Evolutionary conservation across 2,113 vertebrate genomes (phyloP), one percentile per base, ranked within the genome.

Genomic region (Melanotaenia duboulayi): DNA sequence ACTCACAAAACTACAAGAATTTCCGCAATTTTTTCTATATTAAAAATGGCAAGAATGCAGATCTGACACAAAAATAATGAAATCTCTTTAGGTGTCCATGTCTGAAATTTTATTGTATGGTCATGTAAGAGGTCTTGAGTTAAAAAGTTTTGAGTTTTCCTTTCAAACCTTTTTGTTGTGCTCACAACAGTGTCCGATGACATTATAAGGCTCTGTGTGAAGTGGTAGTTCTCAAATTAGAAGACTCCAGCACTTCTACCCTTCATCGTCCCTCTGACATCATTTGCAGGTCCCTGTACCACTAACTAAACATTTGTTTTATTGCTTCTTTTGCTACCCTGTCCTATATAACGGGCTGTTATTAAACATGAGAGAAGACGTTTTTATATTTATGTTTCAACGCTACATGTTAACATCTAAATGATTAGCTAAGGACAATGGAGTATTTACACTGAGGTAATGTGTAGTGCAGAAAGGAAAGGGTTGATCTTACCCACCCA

Each of bases 381-480:
- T 82, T 78, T 84, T 84, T 85, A 80, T 81, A 74, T 66, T 85
- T 82, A 80, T 81, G 76, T 66, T 85, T 82, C 78, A 78, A 64
- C 58, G 50, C 86, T 60, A 7, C 40, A 17, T 65, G 64, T 89
- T 86, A 72, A 85, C 87, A 85, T 79, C 56, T 44, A 44, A 73
- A 76, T 68, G 69, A 76, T 80, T 79, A 69, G 64, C 74, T 56
- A 57, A 19, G 72, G 62, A 63, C 2, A 13, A 32, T 66, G 39
- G 51, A 65, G 64, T 74, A 71, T 89, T 88, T 67, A 65, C 89
- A 86, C 81, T 67, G 24, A 74, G 57, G 76, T n/a, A 82, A 63
- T 76, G 76, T 79, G 68, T 81, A 58, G 50, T 62, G 39, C 79
- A 88, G 84, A 84, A 88, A 87, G 87, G 86, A 90, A 89, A 59